Base-by-base conservation (phyloP, 2,797 vertebrate genomes). In the Pipistrellus pygmaeus region DNA sequence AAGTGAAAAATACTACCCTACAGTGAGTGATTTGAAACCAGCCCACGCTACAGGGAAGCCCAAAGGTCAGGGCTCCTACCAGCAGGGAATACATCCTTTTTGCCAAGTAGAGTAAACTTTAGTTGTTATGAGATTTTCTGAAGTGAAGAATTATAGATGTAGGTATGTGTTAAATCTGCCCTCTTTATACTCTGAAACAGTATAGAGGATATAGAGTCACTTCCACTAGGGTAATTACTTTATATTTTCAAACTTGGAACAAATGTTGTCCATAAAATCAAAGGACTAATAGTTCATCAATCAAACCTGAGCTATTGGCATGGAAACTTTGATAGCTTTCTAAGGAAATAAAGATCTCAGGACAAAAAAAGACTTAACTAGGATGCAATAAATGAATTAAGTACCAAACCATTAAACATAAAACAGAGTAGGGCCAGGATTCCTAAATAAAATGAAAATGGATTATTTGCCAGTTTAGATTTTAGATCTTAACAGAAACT, bases 1-100 rank as follows among this genome's bases (percentile, higher is more conserved):
- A 94, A 96, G 62, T 44, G 44, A 81, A 90, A 94, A 94, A 77
- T 77, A 66, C 4, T 60, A 18, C 38, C 76, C 80, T 71, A 20
- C n/a, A 62, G 55, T 53, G 84, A 92, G 48, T 93, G 84, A 91
- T 96, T 68, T 89, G 88, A 81, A 92, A 68, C 13, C 66, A 80
- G 46, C 9, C 48, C 78, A 83, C 66, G 17, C 86, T 51, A 69
- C 46, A 69, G 80, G 80, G 7, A 27, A 80, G 60, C 80, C 76
- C 35, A 48, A 85, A 93, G 71, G 96, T 96, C 35, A 75, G 60
- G 27, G n/a, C 87, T 84, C 7, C 41, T 82, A 35, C 15, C 53
- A 62, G 15, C 55, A 69, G 38, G 76, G 38, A 93, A 94, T 96
- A 86, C 64, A 81, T 6, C 95, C 12, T 69, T 95, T 96, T 73